These are phyloP conservation scores for Dromius quadrimaculatus DNA, from an alignment of 2,888 invertebrate species.

Conservation along the genomic window DNA sequence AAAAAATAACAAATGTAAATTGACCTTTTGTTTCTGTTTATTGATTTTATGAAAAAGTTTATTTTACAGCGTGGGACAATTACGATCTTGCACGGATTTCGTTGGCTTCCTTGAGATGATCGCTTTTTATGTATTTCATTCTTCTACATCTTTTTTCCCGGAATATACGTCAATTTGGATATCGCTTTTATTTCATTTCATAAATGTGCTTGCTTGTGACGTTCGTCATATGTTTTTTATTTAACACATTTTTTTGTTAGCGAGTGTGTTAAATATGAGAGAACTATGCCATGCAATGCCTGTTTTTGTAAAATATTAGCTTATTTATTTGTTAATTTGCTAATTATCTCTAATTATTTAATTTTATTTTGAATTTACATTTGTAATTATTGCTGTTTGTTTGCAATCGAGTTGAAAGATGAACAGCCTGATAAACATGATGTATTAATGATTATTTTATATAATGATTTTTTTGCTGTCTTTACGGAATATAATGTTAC, in stretches of 20 bases:
- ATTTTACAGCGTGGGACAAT: slow-evolving; percentile 42
- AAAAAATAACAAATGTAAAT: slow-evolving; percentile 25
- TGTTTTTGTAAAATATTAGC: slow-evolving; percentile 7
- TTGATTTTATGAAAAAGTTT: slow-evolving; percentile 43
- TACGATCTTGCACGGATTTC: slow-evolving; percentile 27
- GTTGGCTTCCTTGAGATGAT: slow-evolving; percentile 33
- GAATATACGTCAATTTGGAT: slow-evolving; percentile 8
- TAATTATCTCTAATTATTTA: slow-evolving; percentile 5
- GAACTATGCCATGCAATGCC: slow-evolving; percentile 29
- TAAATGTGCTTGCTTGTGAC: slow-evolving; percentile 33
- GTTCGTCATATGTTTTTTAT: slow-evolving; percentile 27
- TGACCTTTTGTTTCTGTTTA: slow-evolving; percentile 42
- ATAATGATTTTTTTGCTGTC: neutral
- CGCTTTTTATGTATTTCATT: slow-evolving; percentile 34
- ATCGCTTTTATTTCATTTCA: slow-evolving; percentile 34
- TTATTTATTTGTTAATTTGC: slow-evolving; percentile 1
- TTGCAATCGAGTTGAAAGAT: slow-evolving; percentile 14
- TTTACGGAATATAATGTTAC: slow-evolving; percentile 13
- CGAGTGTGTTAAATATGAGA: slow-evolving; percentile 22
- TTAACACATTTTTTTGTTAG: slow-evolving; percentile 28
- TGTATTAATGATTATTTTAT: neutral
- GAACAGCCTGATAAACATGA: slow-evolving; percentile 8
- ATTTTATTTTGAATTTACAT: slow-evolving; percentile 12
- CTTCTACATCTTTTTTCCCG: slow-evolving; percentile 10
- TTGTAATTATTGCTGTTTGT: neutral